Conservation (phyloP, 2,888 invertebrate species). For the Synergus umbraculus region DNA sequence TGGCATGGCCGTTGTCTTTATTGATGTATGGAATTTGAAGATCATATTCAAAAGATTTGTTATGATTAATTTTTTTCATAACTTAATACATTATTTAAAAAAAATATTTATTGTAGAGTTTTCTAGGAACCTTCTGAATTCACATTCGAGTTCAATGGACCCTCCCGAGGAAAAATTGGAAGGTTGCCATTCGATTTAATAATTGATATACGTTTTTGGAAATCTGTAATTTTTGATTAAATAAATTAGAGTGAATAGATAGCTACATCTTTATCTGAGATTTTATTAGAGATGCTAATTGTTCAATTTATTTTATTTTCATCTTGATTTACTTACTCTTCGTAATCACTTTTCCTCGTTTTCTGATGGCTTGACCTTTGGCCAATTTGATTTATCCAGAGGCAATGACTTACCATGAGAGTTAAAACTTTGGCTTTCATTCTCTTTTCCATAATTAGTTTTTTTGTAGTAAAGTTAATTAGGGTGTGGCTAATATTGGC, state of each 20-base stretch:
- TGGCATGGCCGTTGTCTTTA: neutral
- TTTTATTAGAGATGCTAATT: neutral
- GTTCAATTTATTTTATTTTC: neutral
- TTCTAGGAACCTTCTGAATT: neutral
- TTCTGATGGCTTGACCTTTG: too few species aligned
- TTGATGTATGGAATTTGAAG: neutral
- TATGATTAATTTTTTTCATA: neutral
- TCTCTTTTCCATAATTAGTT: too few species aligned
- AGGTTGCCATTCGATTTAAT: neutral
- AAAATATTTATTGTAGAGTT: too few species aligned
- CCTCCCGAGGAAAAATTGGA: neutral
- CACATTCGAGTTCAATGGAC: neutral
- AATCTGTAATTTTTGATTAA: too few species aligned
- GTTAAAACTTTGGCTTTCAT: too few species aligned
- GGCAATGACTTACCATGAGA: too few species aligned
- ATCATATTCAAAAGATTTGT: neutral
- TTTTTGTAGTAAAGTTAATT: too few species aligned
- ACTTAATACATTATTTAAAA: neutral
- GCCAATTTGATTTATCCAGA: too few species aligned
- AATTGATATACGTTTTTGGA: neutral
- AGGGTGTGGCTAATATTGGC: too few species aligned
- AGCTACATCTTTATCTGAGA: too few species aligned
- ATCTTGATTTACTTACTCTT: neutral
- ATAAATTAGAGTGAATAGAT: too few species aligned
- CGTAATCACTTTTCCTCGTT: too few species aligned